Evolutionary conservation across 1,140 invertebrate genomes (phyloP), one percentile per base, ranked within the genome.

Genomic region (Solenopsis invicta): DNA sequence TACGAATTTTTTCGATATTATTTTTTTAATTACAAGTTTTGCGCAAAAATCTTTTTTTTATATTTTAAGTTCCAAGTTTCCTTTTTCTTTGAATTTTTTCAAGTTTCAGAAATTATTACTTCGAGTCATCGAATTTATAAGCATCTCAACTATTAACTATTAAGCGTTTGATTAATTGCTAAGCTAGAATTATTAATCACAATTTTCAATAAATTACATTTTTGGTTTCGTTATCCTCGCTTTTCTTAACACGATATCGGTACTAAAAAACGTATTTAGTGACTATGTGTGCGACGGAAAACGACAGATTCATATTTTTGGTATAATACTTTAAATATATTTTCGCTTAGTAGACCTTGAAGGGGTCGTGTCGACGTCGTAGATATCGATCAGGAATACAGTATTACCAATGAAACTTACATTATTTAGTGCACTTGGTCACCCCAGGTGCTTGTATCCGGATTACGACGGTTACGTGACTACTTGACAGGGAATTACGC

Each of bases 391-490:
- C 48, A 66, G 64, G 12, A 41, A 41, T 9, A 29, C 16, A 80
- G n/a, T 50, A 16, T 66, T 37, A 34, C 34, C 41, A 37, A 61
- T 82, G 9, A 74, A 48, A 82, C 52, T 61, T 71, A 21, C 37
- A 48, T 82, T 81, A 81, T 54, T 71, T 82, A 72, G 29, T 37
- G 37, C 66, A 59, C 18, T 71, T 72, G 21, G 52, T 71, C 4
- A n/a, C 24, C 4, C 41, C 4, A 3, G 24, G 61, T 37, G 24
- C 45, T 66, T 66, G 61, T 59, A 34, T n/a, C 8, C 6, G 37
- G 21, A 81, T 69, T 81, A 56, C 66, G 8, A 37, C 21, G 6
- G 18, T 67, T n/a, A 54, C 62, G 76, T 64, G 29, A 80, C 45
- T 37, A 67, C 13, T 54, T 48, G 21, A 18, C 8, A 10, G 54